phyloP scores from a whole-genome alignment of 1,140 invertebrate species.

The Penaeus indicus region DNA sequence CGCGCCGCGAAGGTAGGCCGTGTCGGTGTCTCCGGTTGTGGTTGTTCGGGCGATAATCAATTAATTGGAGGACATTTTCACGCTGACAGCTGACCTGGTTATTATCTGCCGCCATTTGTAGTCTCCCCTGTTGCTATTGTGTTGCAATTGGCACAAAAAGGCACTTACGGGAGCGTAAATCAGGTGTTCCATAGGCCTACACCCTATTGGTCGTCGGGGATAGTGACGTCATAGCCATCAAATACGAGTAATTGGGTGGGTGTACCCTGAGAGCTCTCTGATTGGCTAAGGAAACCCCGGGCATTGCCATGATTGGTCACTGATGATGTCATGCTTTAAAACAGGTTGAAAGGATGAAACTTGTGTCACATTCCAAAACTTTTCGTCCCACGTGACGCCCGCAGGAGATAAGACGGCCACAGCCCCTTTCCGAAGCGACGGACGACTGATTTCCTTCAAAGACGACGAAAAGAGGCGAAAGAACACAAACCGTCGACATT shows the following conservation, averaged over 20 bases:
- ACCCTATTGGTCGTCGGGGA: background rate
- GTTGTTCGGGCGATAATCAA: too few species aligned
- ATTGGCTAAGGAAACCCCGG: background rate
- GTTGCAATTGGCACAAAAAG: background rate
- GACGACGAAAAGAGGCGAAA: too few species aligned
- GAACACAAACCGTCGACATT: too few species aligned
- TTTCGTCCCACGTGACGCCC: too few species aligned
- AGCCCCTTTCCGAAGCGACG: too few species aligned
- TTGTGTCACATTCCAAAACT: background rate
- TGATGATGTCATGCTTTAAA: constrained; percentile 31
- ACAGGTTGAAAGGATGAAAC: constrained; percentile 21
- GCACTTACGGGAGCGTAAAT: background rate
- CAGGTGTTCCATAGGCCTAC: constrained; percentile 22
- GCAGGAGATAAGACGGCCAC: too few species aligned
- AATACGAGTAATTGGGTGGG: constrained; percentile 14
- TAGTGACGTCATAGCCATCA: constrained; percentile 19
- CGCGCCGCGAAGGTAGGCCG: too few species aligned
- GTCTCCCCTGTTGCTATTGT: background rate
- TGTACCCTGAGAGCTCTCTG: background rate
- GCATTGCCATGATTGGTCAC: constrained; percentile 5
- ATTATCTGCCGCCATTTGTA: too few species aligned
- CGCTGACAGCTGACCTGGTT: too few species aligned
- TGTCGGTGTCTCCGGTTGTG: too few species aligned
- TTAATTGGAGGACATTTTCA: too few species aligned
- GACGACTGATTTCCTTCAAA: too few species aligned